Evolutionary conservation across 2,113 vertebrate genomes (phyloP), one percentile per base, ranked within the genome.

Genomic region (Fregetta grallaria): DNA sequence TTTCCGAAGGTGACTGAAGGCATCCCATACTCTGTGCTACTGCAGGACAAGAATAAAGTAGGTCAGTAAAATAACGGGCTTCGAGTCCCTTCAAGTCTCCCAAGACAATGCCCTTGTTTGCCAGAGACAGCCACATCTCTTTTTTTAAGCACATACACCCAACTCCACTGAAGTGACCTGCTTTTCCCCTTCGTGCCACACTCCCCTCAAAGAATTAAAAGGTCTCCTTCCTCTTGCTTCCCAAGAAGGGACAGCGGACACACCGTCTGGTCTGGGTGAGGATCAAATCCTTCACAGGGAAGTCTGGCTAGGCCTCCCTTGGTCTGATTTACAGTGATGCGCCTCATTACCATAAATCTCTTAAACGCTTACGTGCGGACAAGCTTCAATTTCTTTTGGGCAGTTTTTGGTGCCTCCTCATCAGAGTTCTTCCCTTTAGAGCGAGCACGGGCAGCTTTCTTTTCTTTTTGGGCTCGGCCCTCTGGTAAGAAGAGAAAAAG

Each of bases 361-460:
- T 58, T 19, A 34, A 30, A 40, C 61, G 98, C 99, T 93, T 97
- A 99, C 99, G 99, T 98, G 97, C 99, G 99, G 71, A 99, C 98
- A 10, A 99, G 98, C 97, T 99, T 99, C 95, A 99, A 52, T 97
- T 99, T 99, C 97, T 99, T 99, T 92, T 99, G 99, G 88, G 98
- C 97, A 77, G 97, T 99, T 96, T 99, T 99, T 79, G 99, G 98
- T 19, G 99, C 97, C 52, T 99, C 99, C 86, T 99, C 99, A 38
- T 99, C 99, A 7, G 99, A 99, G 75, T 99, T 99, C 96, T 99
- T 99, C 92, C 99, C 99, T 97, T 99, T 99, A 87, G 99, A 99
- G 73, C 99, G 98, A 65, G 99, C 99, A 42, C 99, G 99, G 75
- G 99, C 98, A 32, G 98, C 98, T 88, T 99, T 99, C 97, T 99